Conservation (phyloP, 2,888 invertebrate species). For the Phlogophora meticulosa region DNA sequence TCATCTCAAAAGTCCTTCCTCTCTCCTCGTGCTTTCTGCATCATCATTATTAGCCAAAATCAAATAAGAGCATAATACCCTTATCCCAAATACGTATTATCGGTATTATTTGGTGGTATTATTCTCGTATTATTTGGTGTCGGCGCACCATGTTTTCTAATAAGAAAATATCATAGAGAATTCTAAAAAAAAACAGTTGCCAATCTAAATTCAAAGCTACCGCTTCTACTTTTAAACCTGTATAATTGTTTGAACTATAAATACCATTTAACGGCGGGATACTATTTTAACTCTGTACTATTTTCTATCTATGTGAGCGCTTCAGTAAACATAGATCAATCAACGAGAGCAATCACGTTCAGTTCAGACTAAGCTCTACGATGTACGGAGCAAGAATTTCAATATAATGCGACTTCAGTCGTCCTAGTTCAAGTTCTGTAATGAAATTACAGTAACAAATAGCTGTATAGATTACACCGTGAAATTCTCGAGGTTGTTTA, state of each 20-base stretch:
- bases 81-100: no score
- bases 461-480: not conserved
- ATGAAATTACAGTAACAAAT: constrained; percentile 36
- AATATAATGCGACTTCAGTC: constrained; percentile 47
- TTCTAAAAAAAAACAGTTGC: not conserved
- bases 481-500: not conserved
- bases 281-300: constrained; percentile 42
- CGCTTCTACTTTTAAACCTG: not conserved
- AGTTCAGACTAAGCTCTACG: constrained; percentile 40
- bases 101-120: no score
- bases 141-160: no score
- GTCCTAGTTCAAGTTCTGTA: constrained; percentile 26
- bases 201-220: constrained; percentile 4
- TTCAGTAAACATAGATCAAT: constrained; percentile 63
- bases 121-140: no score
- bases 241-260: constrained; percentile 33
- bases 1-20: no score
- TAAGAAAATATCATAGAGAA: no score
- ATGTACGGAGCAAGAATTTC: constrained; percentile 46
- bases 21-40: no score
- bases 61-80: no score
- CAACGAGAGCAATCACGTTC: constrained; percentile 55
- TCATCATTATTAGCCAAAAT: no score
- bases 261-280: constrained; percentile 32
- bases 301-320: constrained; percentile 36